Evolutionary conservation across 2,888 invertebrate species (phyloP).

Genomic region (Limnephilus auricula): DNA sequence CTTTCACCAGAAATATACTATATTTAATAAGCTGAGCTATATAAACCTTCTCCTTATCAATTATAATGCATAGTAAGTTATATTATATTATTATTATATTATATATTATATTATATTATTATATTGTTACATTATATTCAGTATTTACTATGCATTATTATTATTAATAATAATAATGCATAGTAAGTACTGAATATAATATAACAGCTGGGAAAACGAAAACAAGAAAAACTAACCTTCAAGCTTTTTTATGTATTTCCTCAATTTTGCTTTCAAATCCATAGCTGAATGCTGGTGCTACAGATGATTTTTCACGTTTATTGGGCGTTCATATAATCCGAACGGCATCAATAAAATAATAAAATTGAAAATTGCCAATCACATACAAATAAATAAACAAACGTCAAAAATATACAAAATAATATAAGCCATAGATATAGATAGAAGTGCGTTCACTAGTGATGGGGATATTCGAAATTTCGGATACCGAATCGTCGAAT

Average conservation of each 20-base stretch:
- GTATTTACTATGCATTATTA: not conserved
- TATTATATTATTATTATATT: not conserved
- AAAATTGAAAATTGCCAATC: not conserved
- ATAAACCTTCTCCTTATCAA: not conserved
- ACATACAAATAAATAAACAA: not conserved
- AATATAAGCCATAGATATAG: not conserved
- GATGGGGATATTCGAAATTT: no score
- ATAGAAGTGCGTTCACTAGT: no score
- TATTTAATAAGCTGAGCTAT: not conserved
- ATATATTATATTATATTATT: not conserved
- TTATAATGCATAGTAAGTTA: not conserved
- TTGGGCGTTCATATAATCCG: not conserved
- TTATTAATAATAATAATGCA: no score
- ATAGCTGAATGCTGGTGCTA: constrained; percentile 65
- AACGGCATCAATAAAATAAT: not conserved
- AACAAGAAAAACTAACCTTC: constrained; percentile 71
- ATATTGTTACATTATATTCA: not conserved
- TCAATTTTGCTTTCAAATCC: constrained; percentile 75
- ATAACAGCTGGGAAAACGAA: not conserved
- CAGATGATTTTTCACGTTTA: not conserved
- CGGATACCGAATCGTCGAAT: no score
- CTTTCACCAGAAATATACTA: not conserved
- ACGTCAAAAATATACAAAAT: not conserved
- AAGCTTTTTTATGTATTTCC: constrained; percentile 76
- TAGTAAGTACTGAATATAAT: not conserved